These are phyloP conservation scores for Corapipo altera DNA, from an alignment of 2,113 vertebrate genomes.

Conservation along the genomic window DNA sequence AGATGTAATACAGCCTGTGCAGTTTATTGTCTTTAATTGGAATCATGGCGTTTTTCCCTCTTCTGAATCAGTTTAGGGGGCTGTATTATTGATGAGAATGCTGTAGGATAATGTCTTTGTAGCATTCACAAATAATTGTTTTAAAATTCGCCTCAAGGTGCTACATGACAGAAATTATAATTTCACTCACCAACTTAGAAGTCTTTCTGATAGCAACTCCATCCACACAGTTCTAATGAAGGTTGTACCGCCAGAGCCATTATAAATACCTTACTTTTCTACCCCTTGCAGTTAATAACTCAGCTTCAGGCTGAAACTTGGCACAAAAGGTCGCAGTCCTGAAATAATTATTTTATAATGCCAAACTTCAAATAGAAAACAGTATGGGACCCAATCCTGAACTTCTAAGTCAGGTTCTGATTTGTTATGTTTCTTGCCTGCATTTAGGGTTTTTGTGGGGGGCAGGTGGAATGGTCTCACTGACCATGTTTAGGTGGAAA, in stretches of 20 bases:
- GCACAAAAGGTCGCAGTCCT: neutral
- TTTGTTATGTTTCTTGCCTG: neutral
- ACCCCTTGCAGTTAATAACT: constrained; percentile 36
- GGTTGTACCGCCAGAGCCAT: neutral
- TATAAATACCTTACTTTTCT: constrained; percentile 19
- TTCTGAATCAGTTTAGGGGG: neutral
- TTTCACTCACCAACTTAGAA: constrained; percentile 31
- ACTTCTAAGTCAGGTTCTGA: neutral
- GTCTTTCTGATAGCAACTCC: neutral
- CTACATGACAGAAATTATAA: constrained; percentile 42
- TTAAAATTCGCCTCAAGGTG: constrained; percentile 64
- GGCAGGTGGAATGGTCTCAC: too few species aligned
- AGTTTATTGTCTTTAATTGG: constrained; percentile 49
- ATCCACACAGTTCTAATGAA: constrained; percentile 15
- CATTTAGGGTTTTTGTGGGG: neutral
- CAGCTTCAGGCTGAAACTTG: constrained; percentile 31
- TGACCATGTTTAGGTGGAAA: neutral
- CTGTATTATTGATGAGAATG: constrained; percentile 48
- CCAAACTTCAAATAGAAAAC: neutral
- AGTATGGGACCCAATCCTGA: neutral
- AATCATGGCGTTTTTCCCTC: neutral
- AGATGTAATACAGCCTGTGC: neutral
- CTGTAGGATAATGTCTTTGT: constrained; percentile 45
- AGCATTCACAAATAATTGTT: constrained; percentile 67
- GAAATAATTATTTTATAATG: constrained; percentile 16